Percentiles rank a stretch among this genome's conserved stretches.
Conservation (phyloP, 2,113 vertebrate genomes). For the Paraplagusia blochii region DNA sequence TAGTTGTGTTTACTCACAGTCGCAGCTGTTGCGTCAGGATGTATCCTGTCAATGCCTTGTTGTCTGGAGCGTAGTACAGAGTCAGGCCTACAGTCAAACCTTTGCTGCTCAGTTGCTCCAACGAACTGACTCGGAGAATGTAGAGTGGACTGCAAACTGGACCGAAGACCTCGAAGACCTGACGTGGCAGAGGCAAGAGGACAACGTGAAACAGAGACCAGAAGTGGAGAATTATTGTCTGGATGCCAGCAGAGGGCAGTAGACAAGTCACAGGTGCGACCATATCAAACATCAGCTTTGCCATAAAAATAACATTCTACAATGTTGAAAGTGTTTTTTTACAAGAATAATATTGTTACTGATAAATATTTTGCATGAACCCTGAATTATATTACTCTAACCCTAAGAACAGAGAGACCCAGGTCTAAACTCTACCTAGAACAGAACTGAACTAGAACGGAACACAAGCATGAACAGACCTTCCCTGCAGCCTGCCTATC, state of each 20-base stretch:
- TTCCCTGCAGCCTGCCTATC: constrained; percentile 82
- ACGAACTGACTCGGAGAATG: constrained; percentile 85
- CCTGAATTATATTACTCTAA: too few relatives aligned
- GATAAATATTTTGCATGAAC: too few relatives aligned
- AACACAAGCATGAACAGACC: constrained; percentile 60
- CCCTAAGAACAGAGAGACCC: too few relatives aligned
- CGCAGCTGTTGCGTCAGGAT: constrained; percentile 85
- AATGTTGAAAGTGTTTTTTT: too few relatives aligned
- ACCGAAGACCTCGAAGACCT: constrained; percentile 97
- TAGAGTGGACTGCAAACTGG: constrained; percentile 91
- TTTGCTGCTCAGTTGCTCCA: constrained; percentile 79
- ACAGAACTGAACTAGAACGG: too few relatives aligned
- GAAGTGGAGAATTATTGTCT: too few relatives aligned
- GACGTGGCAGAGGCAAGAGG: constrained; percentile 28
- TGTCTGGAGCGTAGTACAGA: constrained; percentile 85
- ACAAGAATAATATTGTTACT: too few relatives aligned
- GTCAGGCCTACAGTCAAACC: constrained; percentile 78
- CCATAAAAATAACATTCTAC: too few relatives aligned
- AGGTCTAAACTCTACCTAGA: too few relatives aligned
- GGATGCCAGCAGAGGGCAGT: too few relatives aligned
- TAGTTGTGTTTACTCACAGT: constrained; percentile 56
- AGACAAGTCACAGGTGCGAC: too few relatives aligned
- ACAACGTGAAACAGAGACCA: neutral
- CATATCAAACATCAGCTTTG: too few relatives aligned
- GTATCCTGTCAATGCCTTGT: constrained; percentile 88